Evolutionary conservation across 2,888 invertebrate genomes (phyloP).

Genomic region (Girardia tigrina): DNA sequence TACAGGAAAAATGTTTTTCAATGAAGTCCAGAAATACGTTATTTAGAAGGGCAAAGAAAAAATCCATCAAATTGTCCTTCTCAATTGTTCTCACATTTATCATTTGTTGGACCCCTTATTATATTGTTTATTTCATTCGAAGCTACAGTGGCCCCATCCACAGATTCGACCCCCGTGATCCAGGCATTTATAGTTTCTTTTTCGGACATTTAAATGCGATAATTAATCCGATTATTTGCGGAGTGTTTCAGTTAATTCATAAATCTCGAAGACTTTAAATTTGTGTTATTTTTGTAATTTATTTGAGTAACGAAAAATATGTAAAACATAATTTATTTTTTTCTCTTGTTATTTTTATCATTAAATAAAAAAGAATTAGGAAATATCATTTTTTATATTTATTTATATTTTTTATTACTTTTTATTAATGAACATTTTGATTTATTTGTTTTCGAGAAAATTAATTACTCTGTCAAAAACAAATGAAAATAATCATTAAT

Average conservation of each 20-base stretch:
- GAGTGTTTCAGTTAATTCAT: constrained; percentile 23
- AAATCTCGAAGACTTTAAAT: constrained; percentile 24
- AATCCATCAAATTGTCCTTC: constrained; percentile 24
- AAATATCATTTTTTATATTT: no score
- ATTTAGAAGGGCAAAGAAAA: constrained; percentile 26
- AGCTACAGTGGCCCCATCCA: background rate
- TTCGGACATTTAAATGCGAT: constrained; percentile 27
- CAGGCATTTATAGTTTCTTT: constrained; percentile 25
- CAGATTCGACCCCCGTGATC: background rate
- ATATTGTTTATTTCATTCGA: constrained; percentile 25
- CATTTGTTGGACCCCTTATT: constrained; percentile 33
- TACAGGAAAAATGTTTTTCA: background rate
- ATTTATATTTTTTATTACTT: no score
- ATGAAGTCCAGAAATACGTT: background rate
- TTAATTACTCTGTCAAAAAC: no score
- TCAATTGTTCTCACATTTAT: constrained; percentile 25
- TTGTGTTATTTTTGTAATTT: no score
- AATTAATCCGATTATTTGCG: constrained; percentile 29
- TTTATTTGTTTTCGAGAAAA: no score
- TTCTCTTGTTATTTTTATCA: no score
- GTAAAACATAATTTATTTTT: no score
- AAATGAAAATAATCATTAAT: no score
- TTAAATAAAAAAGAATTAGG: no score
- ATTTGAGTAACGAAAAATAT: no score
- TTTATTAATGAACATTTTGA: no score